Evolutionary conservation across 2,113 vertebrate genomes (phyloP).

Genomic region (Chauna torquata): DNA sequence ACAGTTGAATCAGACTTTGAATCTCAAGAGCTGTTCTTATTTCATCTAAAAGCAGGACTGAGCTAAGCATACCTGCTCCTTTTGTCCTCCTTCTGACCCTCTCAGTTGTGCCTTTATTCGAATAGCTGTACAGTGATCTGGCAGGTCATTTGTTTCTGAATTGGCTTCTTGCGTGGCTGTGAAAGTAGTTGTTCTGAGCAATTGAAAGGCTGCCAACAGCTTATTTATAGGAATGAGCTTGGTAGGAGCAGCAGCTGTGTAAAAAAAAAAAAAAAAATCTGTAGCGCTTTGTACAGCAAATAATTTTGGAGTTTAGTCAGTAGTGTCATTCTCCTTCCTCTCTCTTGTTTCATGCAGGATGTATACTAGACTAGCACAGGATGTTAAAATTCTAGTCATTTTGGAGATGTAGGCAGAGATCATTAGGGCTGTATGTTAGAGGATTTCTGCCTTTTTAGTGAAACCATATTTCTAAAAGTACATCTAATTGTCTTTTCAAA

Average conservation of each 20-base stretch:
- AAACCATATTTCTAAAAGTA: neutral
- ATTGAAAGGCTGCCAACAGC: neutral
- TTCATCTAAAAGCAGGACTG: neutral
- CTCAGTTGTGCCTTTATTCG: neutral
- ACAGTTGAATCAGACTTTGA: neutral
- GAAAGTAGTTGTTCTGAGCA: neutral
- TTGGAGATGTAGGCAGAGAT: neutral
- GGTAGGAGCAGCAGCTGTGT: neutral
- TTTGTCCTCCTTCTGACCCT: conserved; percentile 19
- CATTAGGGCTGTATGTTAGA: neutral
- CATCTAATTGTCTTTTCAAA: neutral
- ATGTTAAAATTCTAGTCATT: neutral
- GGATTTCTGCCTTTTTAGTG: neutral
- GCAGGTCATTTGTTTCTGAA: conserved; percentile 7
- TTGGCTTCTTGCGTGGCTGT: neutral
- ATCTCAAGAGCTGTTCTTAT: neutral
- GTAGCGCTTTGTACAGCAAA: neutral
- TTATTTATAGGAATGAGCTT: neutral
- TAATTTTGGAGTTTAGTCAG: neutral
- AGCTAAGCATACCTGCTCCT: neutral
- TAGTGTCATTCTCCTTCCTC: neutral
- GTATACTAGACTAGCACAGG: neutral
- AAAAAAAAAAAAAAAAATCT: neutral
- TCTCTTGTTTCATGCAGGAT: neutral
- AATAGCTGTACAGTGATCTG: conserved; percentile 2